Evolutionary conservation across 2,888 invertebrate genomes (phyloP).

Genomic region (Mantis religiosa): DNA sequence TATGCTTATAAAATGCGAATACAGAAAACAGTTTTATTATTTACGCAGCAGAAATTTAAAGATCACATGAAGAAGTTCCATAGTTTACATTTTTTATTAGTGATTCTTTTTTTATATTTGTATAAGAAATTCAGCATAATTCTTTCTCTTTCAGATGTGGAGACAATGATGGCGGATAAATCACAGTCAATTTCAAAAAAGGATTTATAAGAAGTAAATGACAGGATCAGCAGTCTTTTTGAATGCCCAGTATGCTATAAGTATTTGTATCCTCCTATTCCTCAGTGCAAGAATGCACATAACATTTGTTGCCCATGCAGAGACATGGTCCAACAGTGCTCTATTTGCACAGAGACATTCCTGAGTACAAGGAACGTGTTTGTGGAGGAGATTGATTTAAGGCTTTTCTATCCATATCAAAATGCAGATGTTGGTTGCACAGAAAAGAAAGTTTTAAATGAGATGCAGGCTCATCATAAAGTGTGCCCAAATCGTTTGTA

Average conservation of each 20-base stretch:
- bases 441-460: not conserved
- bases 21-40: too few relatives aligned
- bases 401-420: not conserved
- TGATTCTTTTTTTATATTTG: not conserved
- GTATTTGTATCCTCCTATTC: not conserved
- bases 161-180: not conserved
- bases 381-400: not conserved
- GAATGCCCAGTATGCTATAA: constrained; percentile 5
- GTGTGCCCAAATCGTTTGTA: not conserved
- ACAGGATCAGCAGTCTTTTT: not conserved
- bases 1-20: too few relatives aligned
- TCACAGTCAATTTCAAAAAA: not conserved
- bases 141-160: not conserved
- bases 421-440: not conserved
- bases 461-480: not conserved
- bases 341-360: not conserved
- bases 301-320: not conserved
- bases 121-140: not conserved
- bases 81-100: not conserved
- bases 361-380: not conserved
- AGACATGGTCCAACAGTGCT: not conserved
- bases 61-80: not conserved
- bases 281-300: not conserved
- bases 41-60: too few relatives aligned
- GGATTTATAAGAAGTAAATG: not conserved